phyloP scores from a whole-genome alignment of 2,113 vertebrate genomes.

The Melanerpes formicivorus region DNA sequence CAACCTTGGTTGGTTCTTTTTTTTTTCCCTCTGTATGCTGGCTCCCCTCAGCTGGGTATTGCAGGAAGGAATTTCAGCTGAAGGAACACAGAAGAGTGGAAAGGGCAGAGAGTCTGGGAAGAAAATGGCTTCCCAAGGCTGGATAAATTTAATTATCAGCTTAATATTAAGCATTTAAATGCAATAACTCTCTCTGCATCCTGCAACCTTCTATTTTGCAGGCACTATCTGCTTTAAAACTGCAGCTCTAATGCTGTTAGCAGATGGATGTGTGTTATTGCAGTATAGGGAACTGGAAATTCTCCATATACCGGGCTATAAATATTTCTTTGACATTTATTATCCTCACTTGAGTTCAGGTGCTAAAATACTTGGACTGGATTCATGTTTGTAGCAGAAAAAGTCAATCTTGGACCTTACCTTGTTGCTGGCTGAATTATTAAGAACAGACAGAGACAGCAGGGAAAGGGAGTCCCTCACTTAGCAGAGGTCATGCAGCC shows the following conservation, averaged over 20 bases:
- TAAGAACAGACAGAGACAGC: constrained; percentile 72
- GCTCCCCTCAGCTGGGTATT: neutral
- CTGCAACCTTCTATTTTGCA: constrained; percentile 80
- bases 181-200: constrained; percentile 38
- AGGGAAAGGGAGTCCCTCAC: constrained; percentile 68
- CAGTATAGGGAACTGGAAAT: constrained; percentile 90
- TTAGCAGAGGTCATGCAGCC: constrained; percentile 75
- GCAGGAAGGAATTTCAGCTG: constrained; percentile 29
- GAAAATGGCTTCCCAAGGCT: neutral
- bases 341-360: constrained; percentile 91
- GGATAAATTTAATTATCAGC: constrained; percentile 67
- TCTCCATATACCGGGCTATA: constrained; percentile 92
- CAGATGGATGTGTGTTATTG: constrained; percentile 91
- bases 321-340: constrained; percentile 96
- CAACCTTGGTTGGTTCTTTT: neutral
- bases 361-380: constrained; percentile 91
- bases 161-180: constrained; percentile 67
- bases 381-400: constrained; percentile 77
- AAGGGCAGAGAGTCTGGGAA: constrained; percentile 42
- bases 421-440: constrained; percentile 75
- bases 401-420: constrained; percentile 70
- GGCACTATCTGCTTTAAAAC: constrained; percentile 58
- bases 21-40: neutral
- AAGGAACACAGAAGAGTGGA: constrained; percentile 12
- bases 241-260: constrained; percentile 86